Base-by-base conservation (phyloP, 1,140 invertebrate genomes). In the Ericerus pela region DNA sequence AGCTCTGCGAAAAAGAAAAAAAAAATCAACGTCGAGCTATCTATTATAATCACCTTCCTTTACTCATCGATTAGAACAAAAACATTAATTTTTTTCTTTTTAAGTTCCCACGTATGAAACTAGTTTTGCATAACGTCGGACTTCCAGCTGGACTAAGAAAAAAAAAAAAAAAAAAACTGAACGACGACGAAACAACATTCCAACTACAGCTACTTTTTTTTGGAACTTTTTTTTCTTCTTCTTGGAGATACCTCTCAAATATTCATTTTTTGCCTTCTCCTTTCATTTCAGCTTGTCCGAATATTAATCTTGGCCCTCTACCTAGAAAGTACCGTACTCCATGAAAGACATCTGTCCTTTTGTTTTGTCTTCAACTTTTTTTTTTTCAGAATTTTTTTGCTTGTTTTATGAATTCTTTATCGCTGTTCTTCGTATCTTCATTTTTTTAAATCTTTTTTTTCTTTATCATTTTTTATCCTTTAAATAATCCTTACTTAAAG, bases 111-210 rank as follows among this genome's bases (percentile, higher is more conserved):
- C 20, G n/a, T 14, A 6, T 16, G 20, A 18, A 38, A 38, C 36
- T n/a, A 38, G 36, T 38, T 38, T 38, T 38, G 36, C 36, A 38
- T 38, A 38, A 6, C 20, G 20, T 38, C 14, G 36, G 36, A 38
- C 36, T 38, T 38, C 36, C 36, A 38, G 36, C 36, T 38, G 36
- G 36, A 16, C 36, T 16, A 38, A 38, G 36, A 38, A 38, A 38
- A n/a, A n/a, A n/a, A n/a, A n/a, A n/a, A n/a, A n/a, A n/a, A n/a
- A n/a, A n/a, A n/a, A n/a, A n/a, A n/a, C n/a, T n/a, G n/a, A n/a
- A n/a, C n/a, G n/a, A n/a, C n/a, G n/a, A n/a, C n/a, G n/a, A n/a
- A n/a, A n/a, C n/a, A n/a, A n/a, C n/a, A n/a, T n/a, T n/a, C n/a
- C n/a, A n/a, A n/a, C n/a, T n/a, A n/a, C n/a, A n/a, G n/a, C n/a